These are phyloP conservation scores for Thamnophis elegans DNA, from an alignment of 2,797 vertebrate species.

Conservation along the genomic window DNA sequence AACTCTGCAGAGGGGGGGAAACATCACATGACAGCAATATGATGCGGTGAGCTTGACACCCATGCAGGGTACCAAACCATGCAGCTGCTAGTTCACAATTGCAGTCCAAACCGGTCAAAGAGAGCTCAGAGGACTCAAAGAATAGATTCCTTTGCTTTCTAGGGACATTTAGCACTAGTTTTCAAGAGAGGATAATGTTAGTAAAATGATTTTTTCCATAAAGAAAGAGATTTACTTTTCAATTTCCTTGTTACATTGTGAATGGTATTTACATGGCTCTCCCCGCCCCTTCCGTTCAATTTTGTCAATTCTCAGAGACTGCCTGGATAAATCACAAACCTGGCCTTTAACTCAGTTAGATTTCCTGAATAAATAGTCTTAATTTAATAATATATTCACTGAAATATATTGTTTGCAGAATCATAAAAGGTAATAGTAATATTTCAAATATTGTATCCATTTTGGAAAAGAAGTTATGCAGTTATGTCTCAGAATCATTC, in stretches of 20 bases:
- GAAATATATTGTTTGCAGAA: neutral
- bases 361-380: neutral
- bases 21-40: too few relatives aligned
- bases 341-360: neutral
- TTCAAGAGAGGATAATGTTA: neutral
- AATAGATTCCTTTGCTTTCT: constrained; percentile 9
- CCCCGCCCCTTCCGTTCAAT: neutral
- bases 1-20: too few relatives aligned
- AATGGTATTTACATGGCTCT: neutral
- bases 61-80: neutral
- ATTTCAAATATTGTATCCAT: neutral
- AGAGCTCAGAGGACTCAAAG: neutral
- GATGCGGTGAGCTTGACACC: too few relatives aligned
- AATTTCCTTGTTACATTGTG: neutral
- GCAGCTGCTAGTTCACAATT: neutral
- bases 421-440: neutral
- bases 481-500: neutral
- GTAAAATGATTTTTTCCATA: neutral
- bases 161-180: neutral
- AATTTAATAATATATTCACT: neutral
- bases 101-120: neutral
- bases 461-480: neutral
- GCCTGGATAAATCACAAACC: neutral
- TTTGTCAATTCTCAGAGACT: neutral
- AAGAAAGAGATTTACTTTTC: neutral